Conservation (phyloP, 2,113 vertebrate genomes). For the Geothlypis trichas region DNA sequence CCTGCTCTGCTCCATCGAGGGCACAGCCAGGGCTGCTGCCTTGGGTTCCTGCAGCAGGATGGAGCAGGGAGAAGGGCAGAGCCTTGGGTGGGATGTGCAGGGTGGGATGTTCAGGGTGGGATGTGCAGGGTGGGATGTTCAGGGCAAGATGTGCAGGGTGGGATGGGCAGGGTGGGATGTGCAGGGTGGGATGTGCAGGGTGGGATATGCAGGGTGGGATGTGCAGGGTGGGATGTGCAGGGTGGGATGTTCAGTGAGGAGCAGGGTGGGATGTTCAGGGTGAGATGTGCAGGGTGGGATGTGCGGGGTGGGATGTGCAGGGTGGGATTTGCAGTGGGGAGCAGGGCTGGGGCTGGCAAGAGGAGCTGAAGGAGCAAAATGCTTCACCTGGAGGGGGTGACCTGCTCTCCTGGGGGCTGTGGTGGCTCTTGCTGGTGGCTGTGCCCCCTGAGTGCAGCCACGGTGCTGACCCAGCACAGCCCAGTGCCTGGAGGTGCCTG, state of each 20-base stretch:
- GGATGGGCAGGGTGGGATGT: neutral
- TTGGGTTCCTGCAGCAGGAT: rapidly evolving
- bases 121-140: too few relatives aligned
- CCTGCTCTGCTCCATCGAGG: rapidly evolving
- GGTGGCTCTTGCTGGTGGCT: neutral
- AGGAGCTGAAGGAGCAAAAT: neutral
- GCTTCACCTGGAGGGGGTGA: neutral
- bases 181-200: neutral
- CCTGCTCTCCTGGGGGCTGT: neutral
- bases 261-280: neutral
- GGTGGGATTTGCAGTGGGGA: neutral
- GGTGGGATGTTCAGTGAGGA: neutral
- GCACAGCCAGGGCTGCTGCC: neutral
- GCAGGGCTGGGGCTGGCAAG: neutral
- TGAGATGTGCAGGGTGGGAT: neutral
- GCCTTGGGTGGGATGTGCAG: neutral
- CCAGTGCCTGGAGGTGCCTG: rapidly evolving
- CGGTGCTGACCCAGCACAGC: neutral
- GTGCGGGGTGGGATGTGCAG: neutral
- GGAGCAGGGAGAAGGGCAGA: neutral
- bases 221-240: neutral
- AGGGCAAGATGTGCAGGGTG: too few relatives aligned
- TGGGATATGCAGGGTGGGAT: neutral
- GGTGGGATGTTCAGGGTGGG: too few relatives aligned
- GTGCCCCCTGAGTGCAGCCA: neutral